Evolutionary conservation across 2,888 invertebrate genomes (phyloP).

Genomic region (Hylaea fasciaria): DNA sequence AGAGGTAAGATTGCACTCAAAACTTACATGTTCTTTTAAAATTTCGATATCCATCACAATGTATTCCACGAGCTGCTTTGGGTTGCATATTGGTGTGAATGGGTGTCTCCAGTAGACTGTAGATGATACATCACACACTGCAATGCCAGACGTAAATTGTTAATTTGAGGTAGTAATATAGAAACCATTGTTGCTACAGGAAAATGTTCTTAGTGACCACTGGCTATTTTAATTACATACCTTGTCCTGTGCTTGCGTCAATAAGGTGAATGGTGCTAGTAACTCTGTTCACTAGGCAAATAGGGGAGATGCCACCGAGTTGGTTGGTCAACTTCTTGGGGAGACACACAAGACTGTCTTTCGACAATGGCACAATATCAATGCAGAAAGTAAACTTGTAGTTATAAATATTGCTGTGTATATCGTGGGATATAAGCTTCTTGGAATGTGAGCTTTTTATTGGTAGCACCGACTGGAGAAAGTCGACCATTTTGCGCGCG

Average conservation of each 20-base stretch:
- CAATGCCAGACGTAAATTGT: conserved; percentile 23
- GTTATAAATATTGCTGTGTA: conserved; percentile 97
- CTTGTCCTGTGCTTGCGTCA: conserved; percentile 94
- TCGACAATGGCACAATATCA: conserved; percentile 98
- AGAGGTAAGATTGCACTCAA: too few species aligned
- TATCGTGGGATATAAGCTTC: conserved; percentile 98
- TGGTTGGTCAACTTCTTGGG: conserved; percentile 94
- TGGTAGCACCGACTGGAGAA: conserved; percentile 94
- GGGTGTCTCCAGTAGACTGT: conserved; percentile 94
- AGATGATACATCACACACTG: conserved; percentile 93
- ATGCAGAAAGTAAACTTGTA: conserved; percentile 98
- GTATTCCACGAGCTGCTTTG: conserved; percentile 96
- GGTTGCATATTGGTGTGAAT: conserved; percentile 94
- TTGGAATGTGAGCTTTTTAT: conserved; percentile 95
- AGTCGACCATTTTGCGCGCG: conserved; percentile 98
- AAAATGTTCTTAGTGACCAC: too few species aligned
- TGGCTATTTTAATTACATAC: conserved; percentile 62
- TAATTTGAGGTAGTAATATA: background rate
- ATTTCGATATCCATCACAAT: conserved; percentile 97
- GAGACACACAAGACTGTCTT: conserved; percentile 96
- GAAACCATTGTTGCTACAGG: background rate
- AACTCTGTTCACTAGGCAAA: conserved; percentile 95
- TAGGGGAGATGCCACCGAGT: conserved; percentile 93
- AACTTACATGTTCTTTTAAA: conserved; percentile 85
- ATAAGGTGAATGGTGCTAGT: conserved; percentile 96